Percentiles rank a stretch among this genome's conserved stretches.
Conservation (phyloP, 2,888 invertebrate genomes). For the Lacanobia wlatinum region DNA sequence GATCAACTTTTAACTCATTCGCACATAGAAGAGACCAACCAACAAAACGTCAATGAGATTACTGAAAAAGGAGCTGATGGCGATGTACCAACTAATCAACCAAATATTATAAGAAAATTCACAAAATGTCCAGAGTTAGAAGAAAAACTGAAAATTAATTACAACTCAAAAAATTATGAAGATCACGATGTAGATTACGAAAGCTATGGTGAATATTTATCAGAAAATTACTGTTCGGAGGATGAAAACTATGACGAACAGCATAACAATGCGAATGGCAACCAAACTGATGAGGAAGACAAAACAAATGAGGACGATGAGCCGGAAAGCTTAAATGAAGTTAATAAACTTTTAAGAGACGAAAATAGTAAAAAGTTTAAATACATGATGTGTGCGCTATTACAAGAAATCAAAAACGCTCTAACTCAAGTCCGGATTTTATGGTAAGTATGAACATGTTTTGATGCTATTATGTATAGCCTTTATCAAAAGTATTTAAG, state of each 20-base stretch:
- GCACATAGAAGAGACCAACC: background rate
- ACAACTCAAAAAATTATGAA: background rate
- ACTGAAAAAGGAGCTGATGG: background rate
- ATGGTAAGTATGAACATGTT: constrained; percentile 70
- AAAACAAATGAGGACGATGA: constrained; percentile 23
- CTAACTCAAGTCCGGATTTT: constrained; percentile 69
- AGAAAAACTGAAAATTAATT: constrained; percentile 45
- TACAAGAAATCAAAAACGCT: constrained; percentile 69
- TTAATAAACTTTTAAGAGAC: constrained; percentile 10
- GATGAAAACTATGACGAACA: constrained; percentile 23
- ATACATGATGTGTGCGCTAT: constrained; percentile 64
- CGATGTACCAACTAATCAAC: constrained; percentile 40
- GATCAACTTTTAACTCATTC: constrained; percentile 6
- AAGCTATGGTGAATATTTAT: constrained; percentile 55
- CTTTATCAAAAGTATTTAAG: background rate
- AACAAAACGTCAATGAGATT: constrained; percentile 1
- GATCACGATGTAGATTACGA: constrained; percentile 51
- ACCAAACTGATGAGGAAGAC: constrained; percentile 19
- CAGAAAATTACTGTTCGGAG: constrained; percentile 22
- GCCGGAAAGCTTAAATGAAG: constrained; percentile 14
- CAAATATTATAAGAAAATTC: constrained; percentile 75
- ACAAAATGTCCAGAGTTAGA: constrained; percentile 69
- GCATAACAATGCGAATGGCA: constrained; percentile 33
- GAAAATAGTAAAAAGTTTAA: constrained; percentile 64
- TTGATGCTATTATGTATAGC: background rate